These are phyloP conservation scores for Stigmatopora argus DNA, from an alignment of 2,113 vertebrate genomes.

Conservation along the genomic window DNA sequence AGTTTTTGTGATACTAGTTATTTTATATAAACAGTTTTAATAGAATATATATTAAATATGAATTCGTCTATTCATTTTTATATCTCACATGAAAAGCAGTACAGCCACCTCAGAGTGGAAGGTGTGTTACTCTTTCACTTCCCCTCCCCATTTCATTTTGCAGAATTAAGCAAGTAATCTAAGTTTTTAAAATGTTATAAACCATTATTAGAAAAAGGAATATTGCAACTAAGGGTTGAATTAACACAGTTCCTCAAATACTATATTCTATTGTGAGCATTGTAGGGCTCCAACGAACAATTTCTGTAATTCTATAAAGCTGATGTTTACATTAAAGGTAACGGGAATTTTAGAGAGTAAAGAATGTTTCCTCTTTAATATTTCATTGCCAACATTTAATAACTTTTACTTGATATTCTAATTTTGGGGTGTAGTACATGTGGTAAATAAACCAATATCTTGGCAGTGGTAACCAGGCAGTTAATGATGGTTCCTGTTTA, in stretches of 20 bases:
- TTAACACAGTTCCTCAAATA: neutral
- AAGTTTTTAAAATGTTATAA: neutral
- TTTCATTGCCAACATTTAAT: neutral
- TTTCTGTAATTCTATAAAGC: too few species aligned
- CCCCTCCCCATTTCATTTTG: neutral
- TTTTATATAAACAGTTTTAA: neutral
- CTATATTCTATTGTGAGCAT: neutral
- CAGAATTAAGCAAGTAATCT: neutral
- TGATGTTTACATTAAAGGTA: too few species aligned
- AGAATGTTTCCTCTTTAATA: neutral
- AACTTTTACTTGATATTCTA: slow-evolving; percentile 20
- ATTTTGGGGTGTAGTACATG: slow-evolving; percentile 11
- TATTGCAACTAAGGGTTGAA: neutral
- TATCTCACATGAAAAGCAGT: too few species aligned
- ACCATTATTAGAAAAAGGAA: neutral
- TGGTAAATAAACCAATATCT: slow-evolving; percentile 33
- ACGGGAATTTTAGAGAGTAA: too few species aligned
- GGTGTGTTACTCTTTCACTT: neutral
- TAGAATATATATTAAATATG: neutral
- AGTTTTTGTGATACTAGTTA: neutral
- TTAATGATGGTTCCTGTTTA: slow-evolving; percentile 61
- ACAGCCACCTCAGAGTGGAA: neutral
- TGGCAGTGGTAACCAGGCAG: slow-evolving; percentile 43
- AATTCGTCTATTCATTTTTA: neutral
- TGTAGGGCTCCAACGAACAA: neutral